These are phyloP conservation scores for Gymnogyps californianus DNA, from an alignment of 2,113 vertebrate species.

Conservation along the genomic window DNA sequence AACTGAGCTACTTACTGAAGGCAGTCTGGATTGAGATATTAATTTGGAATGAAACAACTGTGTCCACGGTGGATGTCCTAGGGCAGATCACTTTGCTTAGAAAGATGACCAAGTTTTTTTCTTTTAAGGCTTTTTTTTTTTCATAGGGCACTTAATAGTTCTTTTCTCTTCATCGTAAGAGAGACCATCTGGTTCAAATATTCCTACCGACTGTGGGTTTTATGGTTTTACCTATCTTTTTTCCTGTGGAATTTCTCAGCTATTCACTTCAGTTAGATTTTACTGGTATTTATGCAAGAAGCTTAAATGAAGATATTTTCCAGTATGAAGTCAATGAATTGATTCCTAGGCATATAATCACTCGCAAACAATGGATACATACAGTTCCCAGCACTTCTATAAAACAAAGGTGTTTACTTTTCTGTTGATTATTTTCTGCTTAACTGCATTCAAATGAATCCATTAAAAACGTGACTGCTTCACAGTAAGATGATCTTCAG, in stretches of 20 bases:
- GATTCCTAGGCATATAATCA: constrained; percentile 42
- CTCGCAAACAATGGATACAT: constrained; percentile 56
- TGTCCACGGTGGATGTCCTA: not conserved
- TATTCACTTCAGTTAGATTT: not conserved
- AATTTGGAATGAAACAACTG: not conserved
- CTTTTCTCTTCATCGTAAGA: not conserved
- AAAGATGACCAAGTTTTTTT: not conserved
- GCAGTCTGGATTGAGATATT: not conserved
- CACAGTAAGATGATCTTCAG: constrained; percentile 57
- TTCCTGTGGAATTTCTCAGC: constrained; percentile 2
- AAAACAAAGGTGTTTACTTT: constrained; percentile 73
- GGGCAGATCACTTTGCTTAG: not conserved
- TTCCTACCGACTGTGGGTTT: not conserved
- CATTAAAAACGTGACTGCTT: constrained; percentile 60
- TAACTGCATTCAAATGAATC: constrained; percentile 69
- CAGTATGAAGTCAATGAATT: constrained; percentile 45
- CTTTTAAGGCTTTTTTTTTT: not conserved
- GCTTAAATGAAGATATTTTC: constrained; percentile 43
- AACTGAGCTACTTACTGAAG: not conserved
- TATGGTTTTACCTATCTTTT: constrained; percentile 7
- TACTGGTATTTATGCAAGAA: constrained; percentile 16
- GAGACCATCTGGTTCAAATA: not conserved
- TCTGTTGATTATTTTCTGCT: constrained; percentile 61
- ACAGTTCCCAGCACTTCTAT: constrained; percentile 57
- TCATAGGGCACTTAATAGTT: not conserved